phyloP scores from a whole-genome alignment of 2,888 invertebrate genomes.

The Eudemis profundana region DNA sequence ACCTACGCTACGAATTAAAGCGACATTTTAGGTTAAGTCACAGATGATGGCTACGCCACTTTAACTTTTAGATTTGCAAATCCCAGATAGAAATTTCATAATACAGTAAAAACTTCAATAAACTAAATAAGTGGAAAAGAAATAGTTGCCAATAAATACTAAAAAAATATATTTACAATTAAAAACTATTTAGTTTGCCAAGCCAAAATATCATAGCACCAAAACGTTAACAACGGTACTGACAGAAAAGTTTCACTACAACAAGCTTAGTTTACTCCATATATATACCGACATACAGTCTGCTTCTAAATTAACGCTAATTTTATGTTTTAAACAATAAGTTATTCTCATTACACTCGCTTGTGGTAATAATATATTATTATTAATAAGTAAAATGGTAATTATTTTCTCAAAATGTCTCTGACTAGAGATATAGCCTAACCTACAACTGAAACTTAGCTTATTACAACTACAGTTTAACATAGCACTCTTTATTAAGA shows the following conservation, averaged over 20 bases:
- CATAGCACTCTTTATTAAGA: slow-evolving; percentile 80
- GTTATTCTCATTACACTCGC: slow-evolving; percentile 75
- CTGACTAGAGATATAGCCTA: slow-evolving; percentile 84
- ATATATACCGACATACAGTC: slow-evolving; percentile 67
- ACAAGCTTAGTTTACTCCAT: slow-evolving; percentile 39
- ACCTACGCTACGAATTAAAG: slow-evolving; percentile 76
- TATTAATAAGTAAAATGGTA: slow-evolving; percentile 82
- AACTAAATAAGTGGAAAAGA: slow-evolving; percentile 62
- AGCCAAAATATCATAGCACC: slow-evolving; percentile 83
- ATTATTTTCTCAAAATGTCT: slow-evolving; percentile 78
- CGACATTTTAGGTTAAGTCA: slow-evolving; percentile 61
- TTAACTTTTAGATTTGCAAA: slow-evolving; percentile 45
- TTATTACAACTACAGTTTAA: slow-evolving; percentile 71
- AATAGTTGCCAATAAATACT: slow-evolving; percentile 79
- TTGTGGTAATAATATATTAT: slow-evolving; percentile 69
- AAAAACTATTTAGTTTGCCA: slow-evolving; percentile 78
- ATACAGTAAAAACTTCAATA: slow-evolving; percentile 52
- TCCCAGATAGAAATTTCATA: slow-evolving; percentile 48
- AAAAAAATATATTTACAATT: slow-evolving; percentile 71
- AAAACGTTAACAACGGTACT: slow-evolving; percentile 75
- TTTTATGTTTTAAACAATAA: slow-evolving; percentile 72
- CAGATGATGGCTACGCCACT: slow-evolving; percentile 70
- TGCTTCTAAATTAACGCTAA: slow-evolving; percentile 66
- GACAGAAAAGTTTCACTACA: slow-evolving; percentile 81
- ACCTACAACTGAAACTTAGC: slow-evolving; percentile 74